Base-by-base conservation (phyloP, 2,113 vertebrate species). In the Lanius collurio region DNA sequence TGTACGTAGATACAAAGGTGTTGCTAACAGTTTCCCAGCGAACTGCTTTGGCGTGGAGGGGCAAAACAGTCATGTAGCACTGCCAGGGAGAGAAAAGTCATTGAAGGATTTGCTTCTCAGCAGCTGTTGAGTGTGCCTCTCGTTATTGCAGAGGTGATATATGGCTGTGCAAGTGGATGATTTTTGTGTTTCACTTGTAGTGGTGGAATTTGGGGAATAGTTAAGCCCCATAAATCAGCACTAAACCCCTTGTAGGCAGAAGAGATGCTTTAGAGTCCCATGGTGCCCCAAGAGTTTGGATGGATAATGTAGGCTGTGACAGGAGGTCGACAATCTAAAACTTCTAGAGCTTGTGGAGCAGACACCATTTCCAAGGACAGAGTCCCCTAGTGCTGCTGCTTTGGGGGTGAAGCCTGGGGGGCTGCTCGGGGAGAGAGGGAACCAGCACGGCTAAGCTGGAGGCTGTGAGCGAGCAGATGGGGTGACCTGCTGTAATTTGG, bases 271-370 rank as follows among this genome's bases (percentile, higher is more conserved):
- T 44, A 6, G 28, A 15, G 42, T 41, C 46, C 13, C 5, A 1
- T 2, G 4, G 24, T 0, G 0, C n/a, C 35, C 39, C 6, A 5
- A 13, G 60, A 16, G 35, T 59, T 57, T 19, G 27, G 35, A 19
- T 63, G 15, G 49, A 11, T 82, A 35, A 9, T 39, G 21, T 33
- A 63, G 42, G 50, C 63, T 83, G 30, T 0, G 1, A 9, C 52
- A 71, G 52, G 44, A 81, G 35, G 7, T 11, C 21, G 23, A 15
- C 26, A 42, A 1, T 31, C 63, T 4, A 39, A 78, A 89, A 35
- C 47, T 7, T n/a, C 21, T 52, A 44, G 65, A 21, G 49, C 70
- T 90, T 75, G 11, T 80, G 39, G 46, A 62, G n/a, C 52, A 53
- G 77, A 39, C 12, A 20, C 12, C 2, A 1, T 56, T 84, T 60